Percentiles rank a stretch among this genome's conserved stretches.
phyloP scores from a whole-genome alignment of 64 coral and sea anemone species.

The Montipora capricornis region DNA sequence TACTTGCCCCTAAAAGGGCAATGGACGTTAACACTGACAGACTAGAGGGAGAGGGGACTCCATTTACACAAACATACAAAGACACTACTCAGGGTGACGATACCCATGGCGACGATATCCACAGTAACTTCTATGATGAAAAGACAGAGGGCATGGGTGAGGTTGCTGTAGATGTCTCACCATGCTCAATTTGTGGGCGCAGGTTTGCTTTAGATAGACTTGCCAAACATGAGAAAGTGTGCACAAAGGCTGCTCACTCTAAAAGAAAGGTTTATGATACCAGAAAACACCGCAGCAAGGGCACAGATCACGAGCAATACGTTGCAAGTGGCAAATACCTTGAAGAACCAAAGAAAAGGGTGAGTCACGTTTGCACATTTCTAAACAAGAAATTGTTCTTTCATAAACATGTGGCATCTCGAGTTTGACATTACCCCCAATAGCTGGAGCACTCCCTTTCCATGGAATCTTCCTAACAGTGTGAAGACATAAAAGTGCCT shows the following conservation, averaged over 20 bases:
- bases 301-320: conserved; percentile 87
- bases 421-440: no score
- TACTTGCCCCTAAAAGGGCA: neutral
- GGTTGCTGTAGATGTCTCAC: conserved; percentile 57
- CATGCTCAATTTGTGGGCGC: conserved; percentile 91
- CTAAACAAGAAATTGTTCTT: neutral
- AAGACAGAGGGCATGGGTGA: conserved; percentile 38
- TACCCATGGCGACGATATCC: neutral
- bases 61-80: neutral
- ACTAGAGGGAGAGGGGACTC: neutral
- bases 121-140: conserved; percentile 73
- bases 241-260: conserved; percentile 62
- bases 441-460: no score
- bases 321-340: conserved; percentile 73
- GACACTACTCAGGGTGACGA: conserved; percentile 30
- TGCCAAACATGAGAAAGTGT: conserved; percentile 84
- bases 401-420: no score
- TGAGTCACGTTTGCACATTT: neutral
- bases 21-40: neutral
- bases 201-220: conserved; percentile 90
- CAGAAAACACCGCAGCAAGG: conserved; percentile 77
- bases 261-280: conserved; percentile 92
- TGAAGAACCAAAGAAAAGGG: conserved; percentile 78
- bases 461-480: no score
- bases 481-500: no score